These are phyloP conservation scores for Strongylocentrotus purpuratus DNA, from an alignment of 35 echinoderm and acorn worm genomes.

Conservation along the genomic window DNA sequence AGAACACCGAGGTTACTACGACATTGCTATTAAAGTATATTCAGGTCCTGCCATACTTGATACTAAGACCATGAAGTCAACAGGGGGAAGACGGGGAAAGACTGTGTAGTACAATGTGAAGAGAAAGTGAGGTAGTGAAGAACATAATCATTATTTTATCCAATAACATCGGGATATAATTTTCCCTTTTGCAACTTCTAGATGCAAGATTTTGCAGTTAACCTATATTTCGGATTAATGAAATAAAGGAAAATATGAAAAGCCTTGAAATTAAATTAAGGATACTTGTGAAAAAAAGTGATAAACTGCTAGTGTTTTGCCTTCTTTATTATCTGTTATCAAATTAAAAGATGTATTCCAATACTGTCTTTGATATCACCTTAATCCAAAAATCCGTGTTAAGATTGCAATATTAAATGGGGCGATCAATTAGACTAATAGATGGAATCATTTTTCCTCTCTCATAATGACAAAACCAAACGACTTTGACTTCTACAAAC, in stretches of 20 bases:
- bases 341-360: not conserved
- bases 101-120: no score
- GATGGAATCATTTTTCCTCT: not conserved
- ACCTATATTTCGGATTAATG: not conserved
- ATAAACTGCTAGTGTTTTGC: not conserved
- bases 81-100: no score
- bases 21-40: no score
- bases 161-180: no score
- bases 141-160: no score
- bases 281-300: not conserved
- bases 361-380: not conserved
- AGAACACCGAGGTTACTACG: no score
- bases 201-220: not conserved
- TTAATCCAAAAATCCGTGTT: not conserved
- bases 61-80: no score
- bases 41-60: no score
- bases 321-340: not conserved
- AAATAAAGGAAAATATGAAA: not conserved
- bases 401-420: not conserved
- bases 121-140: no score
- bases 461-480: not conserved
- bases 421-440: not conserved
- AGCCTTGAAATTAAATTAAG: not conserved
- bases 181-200: not conserved
- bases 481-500: not conserved